Evolutionary conservation across 2,888 invertebrate species (phyloP), one percentile per base, ranked within the genome.

Genomic region (Drosophila paranaensis): DNA sequence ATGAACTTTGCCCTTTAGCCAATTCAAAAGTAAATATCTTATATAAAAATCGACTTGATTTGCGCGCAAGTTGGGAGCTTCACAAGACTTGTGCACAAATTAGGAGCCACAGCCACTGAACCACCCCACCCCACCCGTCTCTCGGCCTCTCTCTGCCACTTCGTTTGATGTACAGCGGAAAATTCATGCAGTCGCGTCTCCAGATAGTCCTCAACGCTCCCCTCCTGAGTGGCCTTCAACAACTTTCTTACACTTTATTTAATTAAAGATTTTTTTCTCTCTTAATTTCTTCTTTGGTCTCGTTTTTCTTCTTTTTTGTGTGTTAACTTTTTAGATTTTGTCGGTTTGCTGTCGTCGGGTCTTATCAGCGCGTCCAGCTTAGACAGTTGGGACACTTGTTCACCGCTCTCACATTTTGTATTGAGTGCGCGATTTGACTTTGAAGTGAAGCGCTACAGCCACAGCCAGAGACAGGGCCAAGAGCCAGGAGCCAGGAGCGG

Each of bases 191-290:
- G 35, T 60, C 64, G 60, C 50, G 20, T 50, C 54, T 51, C 39
- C 39, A 33, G 33, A 33, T 33, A 33, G 10, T 27, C 33, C 43
- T 33, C 39, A 43, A 13, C 56, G 45, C 50, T 61, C 42, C 56
- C 33, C 60, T 51, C 83, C 83, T 77, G 75, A 73, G 74, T 82
- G 72, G 53, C 71, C 77, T 62, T 74, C 74, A 74, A 74, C 82
- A 83, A 84, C 80, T 78, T 88, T 86, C 84, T 86, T 85, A 81
- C 81, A 84, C 83, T 85, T 85, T 85, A 85, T 85, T 85, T 85
- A 85, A 85, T 85, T 85, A 85, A 85, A 85, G 88, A 40, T 88
- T 88, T 88, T 71, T 71, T 74, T 62, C 20, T 62, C 40, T 43
- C 42, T 48, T 75, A 60, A 64, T 74, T 63, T 68, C 53, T 61